These are phyloP conservation scores for Ctenomys sociabilis DNA, from an alignment of 2,113 vertebrate species.

Conservation along the genomic window DNA sequence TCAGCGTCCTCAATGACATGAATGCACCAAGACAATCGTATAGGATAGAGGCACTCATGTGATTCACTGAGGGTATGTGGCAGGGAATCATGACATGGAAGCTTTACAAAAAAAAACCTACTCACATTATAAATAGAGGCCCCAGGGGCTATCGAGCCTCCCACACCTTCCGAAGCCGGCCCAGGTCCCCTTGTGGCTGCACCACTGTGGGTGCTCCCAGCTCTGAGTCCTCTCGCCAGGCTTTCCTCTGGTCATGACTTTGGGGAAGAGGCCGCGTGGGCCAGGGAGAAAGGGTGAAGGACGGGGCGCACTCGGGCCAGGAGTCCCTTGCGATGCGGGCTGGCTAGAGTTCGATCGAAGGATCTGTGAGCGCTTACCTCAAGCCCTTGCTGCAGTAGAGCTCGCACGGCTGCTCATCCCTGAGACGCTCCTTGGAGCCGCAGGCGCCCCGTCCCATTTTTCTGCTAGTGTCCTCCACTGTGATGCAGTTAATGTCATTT, in stretches of 20 bases:
- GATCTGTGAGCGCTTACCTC: not conserved
- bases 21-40: too few species aligned
- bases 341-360: not conserved
- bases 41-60: too few species aligned
- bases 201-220: not conserved
- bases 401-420: not conserved
- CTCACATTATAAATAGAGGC: too few species aligned
- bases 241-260: not conserved
- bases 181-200: not conserved
- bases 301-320: fast-evolving
- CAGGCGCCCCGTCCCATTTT: not conserved
- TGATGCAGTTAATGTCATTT: fast-evolving
- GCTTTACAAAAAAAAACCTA: too few species aligned
- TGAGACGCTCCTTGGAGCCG: not conserved
- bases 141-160: too few species aligned
- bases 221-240: not conserved
- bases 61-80: too few species aligned
- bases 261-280: not conserved
- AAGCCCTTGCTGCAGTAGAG: not conserved
- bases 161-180: not conserved
- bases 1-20: too few species aligned
- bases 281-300: not conserved
- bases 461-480: not conserved
- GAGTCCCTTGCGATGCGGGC: not conserved
- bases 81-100: too few species aligned